Evolutionary conservation across 2,888 invertebrate species (phyloP), one percentile per base, ranked within the genome.

Genomic region (Fissipunctia ypsillon): DNA sequence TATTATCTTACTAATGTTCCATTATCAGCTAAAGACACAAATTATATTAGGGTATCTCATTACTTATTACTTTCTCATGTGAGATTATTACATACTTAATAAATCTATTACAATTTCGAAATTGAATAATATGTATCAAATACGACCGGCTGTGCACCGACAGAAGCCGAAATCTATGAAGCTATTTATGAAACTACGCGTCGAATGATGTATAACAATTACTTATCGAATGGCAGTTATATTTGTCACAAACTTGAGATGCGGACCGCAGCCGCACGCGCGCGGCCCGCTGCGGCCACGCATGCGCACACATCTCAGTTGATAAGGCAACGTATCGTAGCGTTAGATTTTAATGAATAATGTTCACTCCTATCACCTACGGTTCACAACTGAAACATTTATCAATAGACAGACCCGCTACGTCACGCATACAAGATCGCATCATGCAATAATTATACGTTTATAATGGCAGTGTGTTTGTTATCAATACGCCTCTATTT

Each of bases 151-250:
- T 94, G 90, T 93, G 95, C 95, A 95, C 95, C 94, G 91, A 91
- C 95, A 94, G 95, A 90, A 88, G 89, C 94, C 94, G 94, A 92
- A 89, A 90, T 84, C 95, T 95, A 95, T 89, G 88, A 94, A 94
- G 95, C 95, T 93, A 94, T 83, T 88, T 86, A 91, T 92, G 92
- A 91, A 88, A 83, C 93, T 94, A 95, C 91, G 93, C 92, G 90
- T 90, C 92, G 89, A 93, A 92, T 93, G 92, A 93, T 93, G 92
- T 93, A 93, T 91, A 93, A 93, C 90, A 92, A 88, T 95, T 94
- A 95, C 95, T 95, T 95, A 96, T 92, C 94, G 91, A 95, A 95
- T 96, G 96, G 96, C 96, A 96, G 96, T 96, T 92, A 93, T 91
- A 92, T 92, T 94, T 93, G 93, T 95, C 92, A 93, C 93, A 89